Conservation (phyloP, 2,888 invertebrate genomes). For the Minunthozetes semirufus region DNA sequence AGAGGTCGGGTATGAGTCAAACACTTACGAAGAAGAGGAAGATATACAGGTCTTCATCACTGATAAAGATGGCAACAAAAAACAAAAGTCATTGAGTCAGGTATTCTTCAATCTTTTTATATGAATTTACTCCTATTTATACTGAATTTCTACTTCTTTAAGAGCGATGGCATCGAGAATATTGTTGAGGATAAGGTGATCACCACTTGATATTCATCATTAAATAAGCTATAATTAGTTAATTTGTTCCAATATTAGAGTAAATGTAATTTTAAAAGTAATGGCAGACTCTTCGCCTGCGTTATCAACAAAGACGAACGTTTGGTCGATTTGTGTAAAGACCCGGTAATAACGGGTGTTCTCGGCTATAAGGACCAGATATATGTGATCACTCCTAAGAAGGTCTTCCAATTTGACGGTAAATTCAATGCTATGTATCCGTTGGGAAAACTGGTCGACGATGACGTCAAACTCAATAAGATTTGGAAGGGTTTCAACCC, state of each 20-base stretch:
- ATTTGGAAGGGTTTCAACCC: constrained; percentile 2
- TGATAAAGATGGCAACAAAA: neutral
- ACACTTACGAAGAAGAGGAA: neutral
- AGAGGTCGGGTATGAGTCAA: neutral
- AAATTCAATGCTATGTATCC: neutral
- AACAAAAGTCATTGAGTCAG: neutral
- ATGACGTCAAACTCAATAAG: neutral
- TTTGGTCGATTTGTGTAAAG: neutral
- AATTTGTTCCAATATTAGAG: neutral
- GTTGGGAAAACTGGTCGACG: neutral
- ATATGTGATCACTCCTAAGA: neutral
- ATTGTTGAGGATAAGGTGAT: neutral
- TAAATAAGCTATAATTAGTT: too few species aligned
- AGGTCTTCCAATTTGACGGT: constrained; percentile 17
- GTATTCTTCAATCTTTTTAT: neutral
- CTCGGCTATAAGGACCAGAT: constrained; percentile 9
- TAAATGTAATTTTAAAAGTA: constrained; percentile 7
- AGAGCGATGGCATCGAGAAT: neutral
- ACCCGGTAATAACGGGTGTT: neutral
- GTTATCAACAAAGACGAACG: neutral
- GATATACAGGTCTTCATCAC: neutral
- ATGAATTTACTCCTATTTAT: neutral
- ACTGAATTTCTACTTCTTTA: neutral
- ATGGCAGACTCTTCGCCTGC: neutral
- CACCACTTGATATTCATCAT: too few species aligned